phyloP scores from a whole-genome alignment of 2,888 invertebrate species.

The Linnaemya vulpina region DNA sequence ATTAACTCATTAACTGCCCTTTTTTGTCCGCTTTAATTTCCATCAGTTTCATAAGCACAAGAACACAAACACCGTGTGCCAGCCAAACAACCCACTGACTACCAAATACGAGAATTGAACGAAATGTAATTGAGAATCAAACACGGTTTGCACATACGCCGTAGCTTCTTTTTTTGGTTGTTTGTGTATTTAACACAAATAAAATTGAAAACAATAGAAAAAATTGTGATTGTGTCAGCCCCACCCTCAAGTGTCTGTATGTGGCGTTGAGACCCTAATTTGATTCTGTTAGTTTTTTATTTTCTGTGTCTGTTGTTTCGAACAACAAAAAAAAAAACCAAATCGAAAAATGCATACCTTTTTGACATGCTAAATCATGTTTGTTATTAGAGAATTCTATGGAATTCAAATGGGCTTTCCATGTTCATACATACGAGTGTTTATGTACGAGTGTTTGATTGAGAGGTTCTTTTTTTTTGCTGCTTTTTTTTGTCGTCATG shows the following conservation, averaged over 20 bases:
- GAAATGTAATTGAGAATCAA: not conserved
- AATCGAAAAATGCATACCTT: slow-evolving; percentile 36
- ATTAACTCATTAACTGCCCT: slow-evolving; percentile 22
- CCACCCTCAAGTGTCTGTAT: slow-evolving; percentile 46
- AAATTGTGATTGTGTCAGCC: slow-evolving; percentile 45
- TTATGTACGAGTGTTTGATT: not conserved
- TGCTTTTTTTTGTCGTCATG: slow-evolving; percentile 22
- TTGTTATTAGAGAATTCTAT: slow-evolving; percentile 51
- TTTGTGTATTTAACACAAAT: slow-evolving; percentile 11
- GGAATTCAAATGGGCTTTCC: slow-evolving; percentile 43
- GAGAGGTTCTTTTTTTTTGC: slow-evolving; percentile 18
- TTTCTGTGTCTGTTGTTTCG: slow-evolving; percentile 11
- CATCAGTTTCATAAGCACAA: slow-evolving; percentile 18
- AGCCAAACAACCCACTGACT: not conserved
- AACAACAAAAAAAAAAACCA: not conserved
- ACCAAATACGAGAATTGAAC: not conserved
- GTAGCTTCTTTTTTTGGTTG: slow-evolving; percentile 11
- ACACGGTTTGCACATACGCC: not conserved
- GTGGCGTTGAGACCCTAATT: slow-evolving; percentile 51
- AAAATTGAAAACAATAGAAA: slow-evolving; percentile 9
- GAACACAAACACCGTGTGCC: not conserved
- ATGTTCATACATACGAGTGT: not conserved
- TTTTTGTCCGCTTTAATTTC: slow-evolving; percentile 19
- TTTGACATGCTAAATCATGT: slow-evolving; percentile 61
- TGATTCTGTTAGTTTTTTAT: slow-evolving; percentile 17